phyloP scores from a whole-genome alignment of 2,113 vertebrate genomes.

The Empidonax traillii region DNA sequence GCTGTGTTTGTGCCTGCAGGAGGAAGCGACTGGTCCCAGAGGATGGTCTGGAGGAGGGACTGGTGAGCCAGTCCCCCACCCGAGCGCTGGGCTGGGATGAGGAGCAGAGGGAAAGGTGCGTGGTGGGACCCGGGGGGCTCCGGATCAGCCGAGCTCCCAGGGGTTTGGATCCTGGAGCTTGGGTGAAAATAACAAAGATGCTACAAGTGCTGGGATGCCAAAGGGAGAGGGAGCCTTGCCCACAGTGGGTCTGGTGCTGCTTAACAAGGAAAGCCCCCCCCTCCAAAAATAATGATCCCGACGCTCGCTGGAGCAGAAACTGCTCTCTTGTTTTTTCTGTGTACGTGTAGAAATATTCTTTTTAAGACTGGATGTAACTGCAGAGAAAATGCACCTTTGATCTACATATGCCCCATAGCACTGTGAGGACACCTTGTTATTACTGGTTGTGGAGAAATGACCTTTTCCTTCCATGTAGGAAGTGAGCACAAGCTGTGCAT shows the following conservation, averaged over 20 bases:
- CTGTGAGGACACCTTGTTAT: not conserved
- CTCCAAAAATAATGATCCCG: not conserved
- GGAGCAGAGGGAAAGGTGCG: not conserved
- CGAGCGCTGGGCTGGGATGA: slow-evolving; percentile 55
- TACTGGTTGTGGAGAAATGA: not conserved
- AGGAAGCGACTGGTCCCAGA: slow-evolving; percentile 22
- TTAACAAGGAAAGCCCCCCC: not conserved
- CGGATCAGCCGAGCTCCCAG: accelerated
- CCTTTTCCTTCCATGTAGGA: not conserved
- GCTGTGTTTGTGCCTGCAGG: slow-evolving; percentile 23
- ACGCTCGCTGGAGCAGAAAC: not conserved
- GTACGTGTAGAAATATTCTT: not conserved
- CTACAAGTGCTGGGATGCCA: not conserved
- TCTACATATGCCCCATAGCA: not conserved
- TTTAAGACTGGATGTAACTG: not conserved
- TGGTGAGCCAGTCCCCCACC: not conserved
- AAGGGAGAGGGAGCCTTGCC: not conserved
- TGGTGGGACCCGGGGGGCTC: not conserved
- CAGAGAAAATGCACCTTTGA: not conserved
- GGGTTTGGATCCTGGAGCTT: accelerated
- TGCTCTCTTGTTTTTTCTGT: not conserved
- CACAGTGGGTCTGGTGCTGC: not conserved
- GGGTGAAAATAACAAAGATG: not conserved
- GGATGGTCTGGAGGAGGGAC: slow-evolving; percentile 52
- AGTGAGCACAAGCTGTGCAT: not conserved